Evolutionary conservation across 2,113 vertebrate species (phyloP), one percentile per base, ranked within the genome.

Genomic region (Halichoeres trimaculatus): DNA sequence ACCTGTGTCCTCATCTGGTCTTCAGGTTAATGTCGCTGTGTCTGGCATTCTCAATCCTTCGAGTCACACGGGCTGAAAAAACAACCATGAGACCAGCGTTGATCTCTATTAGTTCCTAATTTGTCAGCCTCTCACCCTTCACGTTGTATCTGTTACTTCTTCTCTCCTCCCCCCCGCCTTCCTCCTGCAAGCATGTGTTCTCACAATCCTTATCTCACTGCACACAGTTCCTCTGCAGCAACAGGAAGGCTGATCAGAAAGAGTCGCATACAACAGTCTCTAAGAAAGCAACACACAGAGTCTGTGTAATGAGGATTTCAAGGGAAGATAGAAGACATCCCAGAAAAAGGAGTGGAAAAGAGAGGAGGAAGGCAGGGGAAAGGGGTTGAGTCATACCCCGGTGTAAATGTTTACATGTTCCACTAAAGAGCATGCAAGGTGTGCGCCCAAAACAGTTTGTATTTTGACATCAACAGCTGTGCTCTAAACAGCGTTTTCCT

Each of bases 401-500:
- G 80, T 91, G 88, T 91, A 90, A 92, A 93, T 92, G 85, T 94
- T 94, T 93, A 89, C 85, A 86, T 71, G 69, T 80, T 86, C 81
- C 30, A 51, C 84, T 79, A 59, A 88, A 84, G 57, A 74, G 79
- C 55, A 61, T 70, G 80, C 43, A 58, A 71, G 74, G 67, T 85
- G 83, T 89, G 83, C 36, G 54, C 76, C 84, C 88, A 78, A 91
- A 93, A 90, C 80, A 85, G 56, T 71, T 78, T 47, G 69, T 91
- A 70, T 92, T 90, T 88, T 85, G 86, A 86, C 84, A 90, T 77
- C 78, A 91, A 87, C 86, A 89, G 67, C 72, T 55, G 70, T 30
- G 65, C 58, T 67, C 70, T 70, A 57, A 75, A 23, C 78, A 70
- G 50, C 73, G 34, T 20, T 70, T 66, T 64, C 71, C 63, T 53